These are phyloP conservation scores for Solenopsis fugax DNA, from an alignment of 1,140 invertebrate species.

Conservation along the genomic window DNA sequence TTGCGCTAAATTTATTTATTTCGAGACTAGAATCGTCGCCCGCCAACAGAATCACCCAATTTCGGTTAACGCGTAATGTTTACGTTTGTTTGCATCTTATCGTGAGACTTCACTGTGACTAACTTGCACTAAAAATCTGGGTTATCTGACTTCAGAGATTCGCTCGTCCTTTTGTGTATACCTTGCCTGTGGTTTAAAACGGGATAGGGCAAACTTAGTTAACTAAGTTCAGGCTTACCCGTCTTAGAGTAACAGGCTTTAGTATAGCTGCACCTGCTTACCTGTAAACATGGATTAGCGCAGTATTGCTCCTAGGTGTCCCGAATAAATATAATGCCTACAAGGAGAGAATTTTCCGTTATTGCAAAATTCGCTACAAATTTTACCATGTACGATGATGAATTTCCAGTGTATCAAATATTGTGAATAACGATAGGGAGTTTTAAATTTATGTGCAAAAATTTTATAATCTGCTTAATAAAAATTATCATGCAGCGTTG, in stretches of 20 bases:
- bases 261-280: not conserved
- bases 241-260: not conserved
- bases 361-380: too few relatives aligned
- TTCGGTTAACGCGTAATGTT: not conserved
- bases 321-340: not conserved
- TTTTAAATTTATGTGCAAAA: too few relatives aligned
- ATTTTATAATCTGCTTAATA: too few relatives aligned
- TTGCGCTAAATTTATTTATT: not conserved
- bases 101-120: not conserved
- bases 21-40: not conserved
- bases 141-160: constrained; percentile 18
- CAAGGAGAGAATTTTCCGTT: too few relatives aligned
- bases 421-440: too few relatives aligned
- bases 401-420: too few relatives aligned
- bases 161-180: not conserved
- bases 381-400: too few relatives aligned
- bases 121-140: not conserved
- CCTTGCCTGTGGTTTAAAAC: not conserved
- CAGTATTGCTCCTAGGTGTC: not conserved
- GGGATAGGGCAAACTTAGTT: constrained; percentile 36
- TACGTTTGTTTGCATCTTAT: not conserved
- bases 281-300: constrained; percentile 11
- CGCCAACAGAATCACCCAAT: not conserved
- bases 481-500: too few relatives aligned
- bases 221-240: constrained; percentile 5